Percentiles rank a stretch among this genome's conserved stretches.
Conservation (phyloP, 2,888 invertebrate genomes). For the Gonocerus acuteangulatus region DNA sequence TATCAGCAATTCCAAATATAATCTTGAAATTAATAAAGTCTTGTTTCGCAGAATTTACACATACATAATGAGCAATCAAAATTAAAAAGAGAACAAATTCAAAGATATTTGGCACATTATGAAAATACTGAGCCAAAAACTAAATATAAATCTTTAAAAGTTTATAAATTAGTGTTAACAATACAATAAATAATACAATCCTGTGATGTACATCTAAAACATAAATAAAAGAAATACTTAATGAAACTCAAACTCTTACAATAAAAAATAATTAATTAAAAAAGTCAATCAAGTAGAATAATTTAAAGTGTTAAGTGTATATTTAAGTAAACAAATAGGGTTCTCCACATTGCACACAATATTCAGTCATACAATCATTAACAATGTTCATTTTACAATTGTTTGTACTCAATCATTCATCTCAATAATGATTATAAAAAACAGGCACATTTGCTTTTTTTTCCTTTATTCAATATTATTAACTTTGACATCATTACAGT, state of each 20-base stretch:
- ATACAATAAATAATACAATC: constrained; percentile 8
- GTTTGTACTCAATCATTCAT: constrained; percentile 1
- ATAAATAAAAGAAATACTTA: background rate
- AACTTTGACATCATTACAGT: background rate
- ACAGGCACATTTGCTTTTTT: constrained; percentile 15
- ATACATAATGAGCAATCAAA: background rate
- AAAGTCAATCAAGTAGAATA: constrained; percentile 8
- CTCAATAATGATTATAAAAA: constrained; percentile 15
- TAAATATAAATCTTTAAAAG: background rate
- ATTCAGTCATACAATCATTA: constrained; percentile 9
- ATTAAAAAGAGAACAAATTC: background rate
- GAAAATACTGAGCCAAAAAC: constrained; percentile 7
- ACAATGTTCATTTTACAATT: background rate
- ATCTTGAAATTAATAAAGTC: no score
- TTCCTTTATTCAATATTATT: background rate
- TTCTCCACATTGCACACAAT: constrained; percentile 9
- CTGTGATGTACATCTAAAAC: constrained; percentile 13
- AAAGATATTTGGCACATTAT: constrained; percentile 13
- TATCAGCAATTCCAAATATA: no score
- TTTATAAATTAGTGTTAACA: background rate
- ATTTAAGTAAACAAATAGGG: constrained; percentile 6
- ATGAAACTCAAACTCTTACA: background rate
- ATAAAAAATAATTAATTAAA: constrained; percentile 3
- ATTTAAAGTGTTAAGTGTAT: constrained; percentile 12
- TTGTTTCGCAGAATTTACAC: no score